phyloP scores from a whole-genome alignment of 2,888 invertebrate species.

The Diarsia rubi region DNA sequence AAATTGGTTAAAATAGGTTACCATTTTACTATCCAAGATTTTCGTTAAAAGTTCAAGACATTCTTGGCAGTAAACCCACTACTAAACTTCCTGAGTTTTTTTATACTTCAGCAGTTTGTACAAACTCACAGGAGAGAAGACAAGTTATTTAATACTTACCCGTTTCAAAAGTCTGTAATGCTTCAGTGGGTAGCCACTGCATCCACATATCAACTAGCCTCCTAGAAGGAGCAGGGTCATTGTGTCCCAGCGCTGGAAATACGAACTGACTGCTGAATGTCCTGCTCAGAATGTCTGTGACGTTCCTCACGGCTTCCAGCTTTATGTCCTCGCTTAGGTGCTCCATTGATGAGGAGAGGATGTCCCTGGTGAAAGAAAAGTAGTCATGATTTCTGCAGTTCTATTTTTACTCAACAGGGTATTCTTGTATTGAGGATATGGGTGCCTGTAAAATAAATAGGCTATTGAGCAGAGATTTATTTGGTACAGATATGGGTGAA shows the following conservation, averaged over 20 bases:
- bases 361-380: slow-evolving; percentile 92
- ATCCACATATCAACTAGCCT: slow-evolving; percentile 95
- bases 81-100: neutral
- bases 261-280: slow-evolving; percentile 97
- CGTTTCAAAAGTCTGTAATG: slow-evolving; percentile 95
- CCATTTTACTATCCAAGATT: neutral
- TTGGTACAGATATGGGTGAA: neutral
- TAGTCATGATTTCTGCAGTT: neutral
- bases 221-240: slow-evolving; percentile 93
- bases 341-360: slow-evolving; percentile 94
- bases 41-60: neutral
- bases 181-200: slow-evolving; percentile 96
- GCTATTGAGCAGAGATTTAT: neutral
- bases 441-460: neutral
- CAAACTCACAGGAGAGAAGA: neutral
- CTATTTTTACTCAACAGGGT: neutral
- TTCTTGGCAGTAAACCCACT: neutral
- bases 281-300: slow-evolving; percentile 94
- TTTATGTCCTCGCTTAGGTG: slow-evolving; percentile 93
- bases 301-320: slow-evolving; percentile 94
- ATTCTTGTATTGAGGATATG: neutral
- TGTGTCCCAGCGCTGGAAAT: slow-evolving; percentile 97
- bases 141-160: slow-evolving; percentile 87
- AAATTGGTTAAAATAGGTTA: no score
- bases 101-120: neutral